Evolutionary conservation across 2,797 vertebrate genomes (phyloP).

Genomic region (Gadopsis bispinosus): DNA sequence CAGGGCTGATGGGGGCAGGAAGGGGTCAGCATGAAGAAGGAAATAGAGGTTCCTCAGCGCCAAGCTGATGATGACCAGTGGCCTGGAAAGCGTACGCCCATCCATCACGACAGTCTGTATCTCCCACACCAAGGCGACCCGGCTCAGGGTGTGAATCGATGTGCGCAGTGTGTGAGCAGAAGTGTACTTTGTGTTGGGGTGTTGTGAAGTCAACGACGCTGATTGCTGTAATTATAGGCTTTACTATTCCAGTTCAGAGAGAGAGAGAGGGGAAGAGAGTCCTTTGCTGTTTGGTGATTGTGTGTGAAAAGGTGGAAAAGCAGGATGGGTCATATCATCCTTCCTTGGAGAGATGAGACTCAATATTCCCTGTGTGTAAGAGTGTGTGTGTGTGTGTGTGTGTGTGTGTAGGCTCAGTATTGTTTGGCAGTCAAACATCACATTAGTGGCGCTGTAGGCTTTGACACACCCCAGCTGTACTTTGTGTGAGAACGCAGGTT

Average conservation of each 20-base stretch:
- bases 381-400: slow-evolving; percentile 44
- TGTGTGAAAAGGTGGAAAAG: slow-evolving; percentile 77
- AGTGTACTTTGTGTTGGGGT: slow-evolving; percentile 34
- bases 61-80: slow-evolving; percentile 75
- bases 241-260: slow-evolving; percentile 46
- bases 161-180: slow-evolving; percentile 51
- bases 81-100: slow-evolving; percentile 74
- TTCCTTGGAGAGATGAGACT: slow-evolving; percentile 68
- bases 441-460: slow-evolving; percentile 73
- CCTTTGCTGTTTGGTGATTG: slow-evolving; percentile 50
- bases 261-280: slow-evolving; percentile 19
- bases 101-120: slow-evolving; percentile 75
- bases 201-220: slow-evolving; percentile 57
- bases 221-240: slow-evolving; percentile 74
- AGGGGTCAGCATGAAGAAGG: slow-evolving; percentile 71
- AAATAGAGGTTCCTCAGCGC: slow-evolving; percentile 64
- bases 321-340: slow-evolving; percentile 62
- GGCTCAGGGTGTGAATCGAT: slow-evolving; percentile 55
- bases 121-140: slow-evolving; percentile 37
- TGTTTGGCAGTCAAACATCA: slow-evolving; percentile 76
- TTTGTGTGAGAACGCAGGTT: slow-evolving; percentile 75
- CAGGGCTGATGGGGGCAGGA: slow-evolving; percentile 71
- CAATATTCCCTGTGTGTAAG: slow-evolving; percentile 61
- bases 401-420: slow-evolving; percentile 57
- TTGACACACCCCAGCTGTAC: slow-evolving; percentile 76